Evolutionary conservation across 2,797 vertebrate genomes (phyloP).

Genomic region (Microctenopoma steveboyesi): DNA sequence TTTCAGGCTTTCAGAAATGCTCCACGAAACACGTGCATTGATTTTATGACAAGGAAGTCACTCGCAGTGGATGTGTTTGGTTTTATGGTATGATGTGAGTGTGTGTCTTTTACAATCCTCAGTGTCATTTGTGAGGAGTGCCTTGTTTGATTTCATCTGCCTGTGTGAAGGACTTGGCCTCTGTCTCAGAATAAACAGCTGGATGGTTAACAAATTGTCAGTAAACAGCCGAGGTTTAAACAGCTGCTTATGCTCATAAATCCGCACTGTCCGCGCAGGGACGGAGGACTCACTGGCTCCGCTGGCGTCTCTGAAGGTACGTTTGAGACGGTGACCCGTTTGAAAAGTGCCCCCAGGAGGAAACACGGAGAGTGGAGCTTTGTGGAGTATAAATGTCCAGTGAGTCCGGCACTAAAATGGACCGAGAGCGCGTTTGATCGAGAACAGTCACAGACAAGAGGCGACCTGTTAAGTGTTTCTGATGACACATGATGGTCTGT

Average conservation of each 20-base stretch:
- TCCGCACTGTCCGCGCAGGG: constrained; percentile 21
- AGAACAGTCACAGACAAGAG: constrained; percentile 11
- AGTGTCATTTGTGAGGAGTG: constrained; percentile 43
- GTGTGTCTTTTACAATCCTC: constrained; percentile 27
- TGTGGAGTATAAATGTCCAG: constrained; percentile 13
- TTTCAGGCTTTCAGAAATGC: not conserved
- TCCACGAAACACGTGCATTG: not conserved
- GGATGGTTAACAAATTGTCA: constrained; percentile 81
- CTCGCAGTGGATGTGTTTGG: not conserved
- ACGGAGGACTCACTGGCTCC: constrained; percentile 30
- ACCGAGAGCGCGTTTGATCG: constrained; percentile 5
- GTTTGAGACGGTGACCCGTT: constrained; percentile 41
- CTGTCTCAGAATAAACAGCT: constrained; percentile 82
- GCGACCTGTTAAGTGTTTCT: constrained; percentile 16
- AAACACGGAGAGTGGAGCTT: not conserved
- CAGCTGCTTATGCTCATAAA: constrained; percentile 82
- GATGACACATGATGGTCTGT: constrained; percentile 31
- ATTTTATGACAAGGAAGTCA: not conserved
- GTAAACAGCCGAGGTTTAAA: constrained; percentile 84
- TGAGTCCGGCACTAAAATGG: not conserved
- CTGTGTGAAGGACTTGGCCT: constrained; percentile 74
- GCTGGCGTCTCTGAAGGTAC: constrained; percentile 24
- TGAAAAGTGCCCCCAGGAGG: not conserved
- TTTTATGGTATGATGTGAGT: not conserved
- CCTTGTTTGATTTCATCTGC: constrained; percentile 78